A percentile compares a stretch with the other conserved stretches of the same genome.
Conservation (phyloP, 2,113 vertebrate species). For the Anolis carolinensis region DNA sequence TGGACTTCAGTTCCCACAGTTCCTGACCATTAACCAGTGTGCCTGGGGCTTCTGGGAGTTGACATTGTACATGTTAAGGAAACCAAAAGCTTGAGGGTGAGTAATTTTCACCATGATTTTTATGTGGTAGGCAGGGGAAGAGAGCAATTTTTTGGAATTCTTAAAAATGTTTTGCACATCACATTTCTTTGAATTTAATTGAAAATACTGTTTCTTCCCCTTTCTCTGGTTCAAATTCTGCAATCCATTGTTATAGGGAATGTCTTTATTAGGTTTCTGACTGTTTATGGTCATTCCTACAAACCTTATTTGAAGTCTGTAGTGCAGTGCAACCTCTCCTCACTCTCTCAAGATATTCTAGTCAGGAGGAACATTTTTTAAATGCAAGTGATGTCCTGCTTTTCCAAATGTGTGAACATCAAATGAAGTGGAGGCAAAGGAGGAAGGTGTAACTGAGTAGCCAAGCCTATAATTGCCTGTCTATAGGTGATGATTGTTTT, state of each 20-base stretch:
- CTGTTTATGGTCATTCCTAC: not conserved
- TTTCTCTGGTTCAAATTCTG: not conserved
- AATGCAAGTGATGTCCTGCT: not conserved
- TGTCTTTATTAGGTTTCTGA: not conserved
- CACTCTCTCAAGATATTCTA: not conserved
- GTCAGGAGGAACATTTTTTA: not conserved
- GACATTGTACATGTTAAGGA: not conserved
- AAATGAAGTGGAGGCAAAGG: conserved; percentile 20
- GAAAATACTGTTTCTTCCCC: not conserved
- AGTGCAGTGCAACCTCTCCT: not conserved
- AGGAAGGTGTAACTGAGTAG: conserved; percentile 2
- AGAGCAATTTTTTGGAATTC: not conserved
- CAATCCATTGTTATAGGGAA: not conserved
- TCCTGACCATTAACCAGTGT: too few relatives aligned
- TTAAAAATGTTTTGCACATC: not conserved
- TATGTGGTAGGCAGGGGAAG: not conserved
- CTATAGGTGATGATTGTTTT: conserved; percentile 51
- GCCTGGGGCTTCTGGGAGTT: not conserved
- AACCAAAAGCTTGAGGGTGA: too few relatives aligned
- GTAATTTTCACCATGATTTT: not conserved
- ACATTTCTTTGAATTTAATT: not conserved
- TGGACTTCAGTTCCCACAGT: too few relatives aligned
- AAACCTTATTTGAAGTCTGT: not conserved
- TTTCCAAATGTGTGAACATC: not conserved
- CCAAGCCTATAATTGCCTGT: conserved; percentile 48